These are phyloP conservation scores for Clitarchus hookeri DNA, from an alignment of 2,888 invertebrate genomes.

Conservation along the genomic window DNA sequence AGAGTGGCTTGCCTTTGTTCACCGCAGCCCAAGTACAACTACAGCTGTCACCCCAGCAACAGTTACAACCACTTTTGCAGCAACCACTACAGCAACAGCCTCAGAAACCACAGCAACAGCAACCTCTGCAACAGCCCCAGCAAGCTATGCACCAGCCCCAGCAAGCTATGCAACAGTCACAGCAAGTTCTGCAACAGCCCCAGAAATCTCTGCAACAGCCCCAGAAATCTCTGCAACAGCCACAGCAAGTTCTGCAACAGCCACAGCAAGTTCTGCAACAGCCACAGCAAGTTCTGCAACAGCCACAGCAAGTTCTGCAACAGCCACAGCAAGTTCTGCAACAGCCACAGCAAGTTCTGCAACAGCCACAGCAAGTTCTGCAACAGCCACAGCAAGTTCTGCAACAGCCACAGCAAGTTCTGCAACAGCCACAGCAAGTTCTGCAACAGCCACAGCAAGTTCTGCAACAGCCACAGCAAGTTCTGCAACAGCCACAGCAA, in stretches of 20 bases:
- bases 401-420: constrained; percentile 32
- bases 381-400: not conserved
- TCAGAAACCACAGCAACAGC: not conserved
- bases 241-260: constrained; percentile 35
- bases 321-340: not conserved
- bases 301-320: not conserved
- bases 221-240: constrained; percentile 35
- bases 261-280: constrained; percentile 10
- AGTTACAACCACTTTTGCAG: constrained; percentile 30
- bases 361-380: constrained; percentile 28
- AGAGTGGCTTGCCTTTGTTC: constrained; percentile 43
- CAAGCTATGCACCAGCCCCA: constrained; percentile 35
- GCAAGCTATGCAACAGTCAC: constrained; percentile 29
- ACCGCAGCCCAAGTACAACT: not conserved
- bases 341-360: constrained; percentile 28
- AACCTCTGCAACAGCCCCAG: constrained; percentile 32
- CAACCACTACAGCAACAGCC: not conserved
- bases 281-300: not conserved
- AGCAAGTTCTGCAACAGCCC: not conserved
- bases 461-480: constrained; percentile 29
- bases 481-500: not conserved
- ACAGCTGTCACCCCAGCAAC: constrained; percentile 28
- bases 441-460: not conserved
- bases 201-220: not conserved
- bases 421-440: constrained; percentile 28